Evolutionary conservation across 2,113 vertebrate genomes (phyloP).

Genomic region (Meriones unguiculatus): DNA sequence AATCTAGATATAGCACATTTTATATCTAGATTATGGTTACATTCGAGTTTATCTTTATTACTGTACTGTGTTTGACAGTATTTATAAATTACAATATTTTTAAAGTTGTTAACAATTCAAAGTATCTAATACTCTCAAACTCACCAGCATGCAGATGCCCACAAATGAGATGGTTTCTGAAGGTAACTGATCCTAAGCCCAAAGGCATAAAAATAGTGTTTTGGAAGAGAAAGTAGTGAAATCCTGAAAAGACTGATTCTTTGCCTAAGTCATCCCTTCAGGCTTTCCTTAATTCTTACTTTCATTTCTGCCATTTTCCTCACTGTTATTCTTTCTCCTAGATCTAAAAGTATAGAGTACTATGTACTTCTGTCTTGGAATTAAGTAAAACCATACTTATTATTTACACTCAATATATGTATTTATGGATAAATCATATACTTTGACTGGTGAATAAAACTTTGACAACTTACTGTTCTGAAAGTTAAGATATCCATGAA

Average conservation of each 20-base stretch:
- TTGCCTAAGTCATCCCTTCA: not conserved
- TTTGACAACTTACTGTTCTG: not conserved
- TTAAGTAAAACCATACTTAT: slow-evolving; percentile 14
- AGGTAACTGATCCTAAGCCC: not conserved
- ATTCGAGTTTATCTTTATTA: not conserved
- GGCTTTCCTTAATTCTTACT: slow-evolving; percentile 3
- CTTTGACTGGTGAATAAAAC: slow-evolving; percentile 46
- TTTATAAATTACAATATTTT: not conserved
- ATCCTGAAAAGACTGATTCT: not conserved
- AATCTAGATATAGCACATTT: not conserved
- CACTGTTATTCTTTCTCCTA: slow-evolving; percentile 2
- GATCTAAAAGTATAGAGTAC: not conserved
- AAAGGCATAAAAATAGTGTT: not conserved
- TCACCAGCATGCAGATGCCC: not conserved
- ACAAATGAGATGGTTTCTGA: slow-evolving; percentile 12
- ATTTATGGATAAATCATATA: not conserved
- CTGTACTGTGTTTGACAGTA: not conserved
- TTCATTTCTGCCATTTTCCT: slow-evolving; percentile 20
- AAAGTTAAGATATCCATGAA: slow-evolving; percentile 37
- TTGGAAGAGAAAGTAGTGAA: not conserved
- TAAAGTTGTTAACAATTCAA: not conserved
- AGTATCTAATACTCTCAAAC: not conserved
- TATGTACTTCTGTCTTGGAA: not conserved
- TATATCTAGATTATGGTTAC: too few relatives aligned
- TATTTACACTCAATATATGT: not conserved